Evolutionary conservation across 2,113 vertebrate species (phyloP).

Genomic region (Aegotheles bennettii): DNA sequence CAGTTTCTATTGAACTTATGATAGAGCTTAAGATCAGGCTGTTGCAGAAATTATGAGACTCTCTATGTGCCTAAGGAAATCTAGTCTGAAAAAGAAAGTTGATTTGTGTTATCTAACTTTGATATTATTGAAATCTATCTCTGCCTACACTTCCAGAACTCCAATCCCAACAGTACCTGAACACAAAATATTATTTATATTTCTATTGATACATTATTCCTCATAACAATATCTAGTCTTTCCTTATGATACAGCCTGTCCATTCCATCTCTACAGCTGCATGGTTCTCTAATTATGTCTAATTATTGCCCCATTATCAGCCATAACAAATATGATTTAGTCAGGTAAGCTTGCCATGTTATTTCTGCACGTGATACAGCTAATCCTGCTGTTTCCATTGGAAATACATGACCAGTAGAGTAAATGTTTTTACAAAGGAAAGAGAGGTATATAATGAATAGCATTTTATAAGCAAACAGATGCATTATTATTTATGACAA

Average conservation of each 20-base stretch:
- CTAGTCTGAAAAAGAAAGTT: not conserved
- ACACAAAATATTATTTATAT: not conserved
- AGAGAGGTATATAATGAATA: not conserved
- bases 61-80: fast-evolving
- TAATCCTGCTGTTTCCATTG: not conserved
- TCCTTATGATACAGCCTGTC: not conserved
- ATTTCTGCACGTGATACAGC: not conserved
- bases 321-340: not conserved
- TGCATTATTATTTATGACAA: not conserved
- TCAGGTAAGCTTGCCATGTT: not conserved
- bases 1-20: not conserved
- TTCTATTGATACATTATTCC: not conserved
- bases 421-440: not conserved
- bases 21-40: not conserved
- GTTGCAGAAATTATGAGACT: not conserved
- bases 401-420: not conserved
- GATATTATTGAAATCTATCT: not conserved
- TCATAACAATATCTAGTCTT: not conserved
- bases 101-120: not conserved
- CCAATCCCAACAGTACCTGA: not conserved
- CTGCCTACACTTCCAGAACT: not conserved
- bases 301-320: not conserved
- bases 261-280: not conserved
- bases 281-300: not conserved
- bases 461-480: not conserved